Evolutionary conservation across 2,888 invertebrate species (phyloP).

Genomic region (Minunthozetes semirufus): DNA sequence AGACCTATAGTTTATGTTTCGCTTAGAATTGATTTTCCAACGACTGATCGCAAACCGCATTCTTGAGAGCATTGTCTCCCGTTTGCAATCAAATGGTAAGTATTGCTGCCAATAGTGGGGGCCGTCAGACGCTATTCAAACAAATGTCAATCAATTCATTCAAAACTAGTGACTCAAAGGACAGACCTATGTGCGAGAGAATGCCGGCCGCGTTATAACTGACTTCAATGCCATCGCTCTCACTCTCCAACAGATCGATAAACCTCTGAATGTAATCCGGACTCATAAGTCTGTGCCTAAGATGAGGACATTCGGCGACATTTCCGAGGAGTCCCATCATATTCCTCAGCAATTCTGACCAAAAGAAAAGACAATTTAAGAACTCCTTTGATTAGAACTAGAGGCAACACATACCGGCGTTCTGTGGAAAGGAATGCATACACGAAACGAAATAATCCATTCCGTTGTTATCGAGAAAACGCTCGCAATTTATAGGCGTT

Average conservation of each 20-base stretch:
- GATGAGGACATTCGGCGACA: slow-evolving; percentile 81
- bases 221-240: slow-evolving; percentile 90
- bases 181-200: slow-evolving; percentile 63
- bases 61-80: slow-evolving; percentile 63
- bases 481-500: slow-evolving; percentile 84
- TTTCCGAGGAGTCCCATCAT: slow-evolving; percentile 95
- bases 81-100: slow-evolving; percentile 55
- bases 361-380: no score
- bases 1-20: slow-evolving; percentile 85
- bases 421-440: slow-evolving; percentile 50
- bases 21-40: slow-evolving; percentile 76
- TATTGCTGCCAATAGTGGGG: slow-evolving; percentile 70
- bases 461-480: slow-evolving; percentile 78
- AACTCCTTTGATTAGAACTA: neutral
- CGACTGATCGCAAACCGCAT: slow-evolving; percentile 75
- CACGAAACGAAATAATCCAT: slow-evolving; percentile 85
- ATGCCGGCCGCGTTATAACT: slow-evolving; percentile 95
- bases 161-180: neutral
- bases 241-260: slow-evolving; percentile 71
- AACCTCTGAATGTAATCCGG: slow-evolving; percentile 60
- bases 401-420: slow-evolving; percentile 29
- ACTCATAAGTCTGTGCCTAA: slow-evolving; percentile 76
- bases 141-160: neutral
- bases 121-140: slow-evolving; percentile 74
- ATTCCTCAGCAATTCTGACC: slow-evolving; percentile 78